Evolutionary conservation across 2,888 invertebrate species (phyloP), one percentile per base, ranked within the genome.

Genomic region (Drosophila rellima): DNA sequence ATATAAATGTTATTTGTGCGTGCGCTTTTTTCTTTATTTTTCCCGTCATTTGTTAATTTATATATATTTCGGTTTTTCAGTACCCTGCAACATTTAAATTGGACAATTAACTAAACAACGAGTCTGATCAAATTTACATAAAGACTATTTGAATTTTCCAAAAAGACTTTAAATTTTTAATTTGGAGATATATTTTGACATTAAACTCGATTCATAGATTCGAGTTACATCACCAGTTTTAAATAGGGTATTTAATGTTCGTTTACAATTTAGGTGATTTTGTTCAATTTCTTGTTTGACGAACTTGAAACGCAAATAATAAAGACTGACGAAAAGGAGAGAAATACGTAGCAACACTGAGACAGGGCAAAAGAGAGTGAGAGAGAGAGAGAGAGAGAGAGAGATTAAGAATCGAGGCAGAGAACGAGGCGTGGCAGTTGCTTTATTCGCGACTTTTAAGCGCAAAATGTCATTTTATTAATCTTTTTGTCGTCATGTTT

Each of bases 401-500:
- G 67, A 62, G 54, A 56, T 61, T 40, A 48, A 51, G 52, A 52
- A 40, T 15, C 29, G 37, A 45, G 59, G 50, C 50, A 55, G 37
- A 10, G 13, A 37, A 35, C 13, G 44, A 37, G 73, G 73, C 75
- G 77, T 69, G 73, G 68, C 70, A 55, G 52, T 31, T 74, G 66
- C 37, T 57, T 63, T 60, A 63, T 78, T 67, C 55, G 75, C 70
- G 59, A 80, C 20, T 66, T 68, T 74, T 51, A 52, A 63, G 71
- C 67, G 23, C 51, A 54, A 52, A 39, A 37, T 48, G 47, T 4
- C 39, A 64, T 64, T 70, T 70, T 62, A 64, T 75, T 68, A 65
- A 63, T 61, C 48, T 70, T 57, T 60, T 65, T 77, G 55, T 69
- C 66, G 82, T 78, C 86, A 78, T 78, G 68, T 70, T 70, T 82